phyloP scores from a whole-genome alignment of 2,888 invertebrate genomes.

The Fabriciana adippe region DNA sequence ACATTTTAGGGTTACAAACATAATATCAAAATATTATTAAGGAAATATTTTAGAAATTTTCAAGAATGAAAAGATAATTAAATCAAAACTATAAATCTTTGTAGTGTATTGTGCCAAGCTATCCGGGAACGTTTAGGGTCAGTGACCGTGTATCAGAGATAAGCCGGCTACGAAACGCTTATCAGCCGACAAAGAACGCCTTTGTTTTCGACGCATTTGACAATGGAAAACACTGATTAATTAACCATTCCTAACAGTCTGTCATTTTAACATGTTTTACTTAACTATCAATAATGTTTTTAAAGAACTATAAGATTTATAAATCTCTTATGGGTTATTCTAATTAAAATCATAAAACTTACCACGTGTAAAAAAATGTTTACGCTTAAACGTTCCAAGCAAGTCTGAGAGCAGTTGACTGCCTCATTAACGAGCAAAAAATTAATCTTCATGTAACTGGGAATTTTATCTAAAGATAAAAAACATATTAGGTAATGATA shows the following conservation, averaged over 20 bases:
- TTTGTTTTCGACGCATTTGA: slow-evolving; percentile 74
- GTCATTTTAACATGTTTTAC: slow-evolving; percentile 14
- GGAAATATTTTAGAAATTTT: background rate
- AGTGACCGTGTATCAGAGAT: slow-evolving; percentile 76
- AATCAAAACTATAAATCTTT: slow-evolving; percentile 43
- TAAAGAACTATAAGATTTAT: too few relatives aligned
- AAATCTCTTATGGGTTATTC: too few relatives aligned
- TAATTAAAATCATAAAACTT: background rate
- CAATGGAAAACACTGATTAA: slow-evolving; percentile 63
- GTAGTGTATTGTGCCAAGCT: slow-evolving; percentile 54
- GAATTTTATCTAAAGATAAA: too few relatives aligned
- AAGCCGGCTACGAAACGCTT: slow-evolving; percentile 69
- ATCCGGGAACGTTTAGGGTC: slow-evolving; percentile 64
- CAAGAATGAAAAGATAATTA: slow-evolving; percentile 27
- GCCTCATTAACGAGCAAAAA: slow-evolving; percentile 15
- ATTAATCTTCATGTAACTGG: slow-evolving; percentile 9
- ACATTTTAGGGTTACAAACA: background rate
- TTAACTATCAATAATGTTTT: background rate
- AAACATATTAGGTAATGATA: too few relatives aligned
- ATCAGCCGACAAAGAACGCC: slow-evolving; percentile 72
- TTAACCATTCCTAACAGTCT: slow-evolving; percentile 40
- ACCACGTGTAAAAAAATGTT: background rate
- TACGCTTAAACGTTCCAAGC: background rate
- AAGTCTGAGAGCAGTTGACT: slow-evolving; percentile 8
- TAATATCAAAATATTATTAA: background rate